Evolutionary conservation across 2,888 invertebrate species (phyloP), one percentile per base, ranked within the genome.

Genomic region (Ferrisia virgata): DNA sequence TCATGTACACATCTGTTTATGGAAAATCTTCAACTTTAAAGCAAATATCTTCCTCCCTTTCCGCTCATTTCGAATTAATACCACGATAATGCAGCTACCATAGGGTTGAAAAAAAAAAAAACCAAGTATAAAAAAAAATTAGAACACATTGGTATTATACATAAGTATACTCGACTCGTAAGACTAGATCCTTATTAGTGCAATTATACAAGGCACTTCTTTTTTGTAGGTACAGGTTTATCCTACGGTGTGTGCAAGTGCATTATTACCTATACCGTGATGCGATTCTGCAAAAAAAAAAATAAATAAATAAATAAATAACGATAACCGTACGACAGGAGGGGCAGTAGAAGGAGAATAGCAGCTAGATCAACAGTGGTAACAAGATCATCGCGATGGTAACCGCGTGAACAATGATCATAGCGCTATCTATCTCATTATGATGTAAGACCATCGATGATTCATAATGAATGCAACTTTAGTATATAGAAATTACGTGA

Each of bases 381-480:
- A 80, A 80, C 82, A 82, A 58, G 64, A 82, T 82, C 82, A 58
- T 82, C n/a, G n/a, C n/a, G n/a, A n/a, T 53, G 31, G 72, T 76
- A 76, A 76, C 36, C 36, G 72, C 72, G 72, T 76, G 72, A 76
- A 76, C 72, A 76, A 76, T 76, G 82, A 82, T 82, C 25, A 53
- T 82, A 64, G 58, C 82, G 82, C 82, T 58, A 53, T 82, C 82
- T 64, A 82, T 82, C 82, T 82, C 82, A 82, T 82, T 82, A 82
- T 82, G 82, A 82, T 82, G 82, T 82, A 82, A 82, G 82, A 82
- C 82, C 25, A 82, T 82, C 82, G 69, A 82, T 82, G 82, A 82
- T 82, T 82, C 36, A 58, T 64, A 64, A 82, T 82, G 58, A 82
- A 82, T 82, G 58, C 40, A 53, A 82, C 33, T 39, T 33, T 64